A percentile compares a stretch with the other conserved stretches of the same genome.
Evolutionary conservation across 1,140 invertebrate genomes (phyloP).

Genomic region (Drosophila rhopaloa): DNA sequence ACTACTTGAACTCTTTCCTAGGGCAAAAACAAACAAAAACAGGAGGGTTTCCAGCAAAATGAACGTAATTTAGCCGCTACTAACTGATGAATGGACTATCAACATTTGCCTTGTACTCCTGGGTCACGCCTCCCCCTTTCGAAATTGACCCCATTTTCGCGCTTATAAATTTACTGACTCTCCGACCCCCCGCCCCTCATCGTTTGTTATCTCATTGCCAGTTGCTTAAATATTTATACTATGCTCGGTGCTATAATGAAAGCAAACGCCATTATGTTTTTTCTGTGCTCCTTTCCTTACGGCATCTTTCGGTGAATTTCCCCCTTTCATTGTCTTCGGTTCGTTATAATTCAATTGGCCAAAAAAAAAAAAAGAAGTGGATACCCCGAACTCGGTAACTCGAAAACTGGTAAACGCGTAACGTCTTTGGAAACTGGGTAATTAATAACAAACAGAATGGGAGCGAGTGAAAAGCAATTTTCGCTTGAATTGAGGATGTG

Average conservation of each 20-base stretch:
- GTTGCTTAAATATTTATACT: constrained; percentile 82
- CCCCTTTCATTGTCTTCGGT: constrained; percentile 59
- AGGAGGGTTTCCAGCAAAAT: constrained; percentile 17
- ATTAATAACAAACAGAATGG: constrained; percentile 76
- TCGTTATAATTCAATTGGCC: constrained; percentile 77
- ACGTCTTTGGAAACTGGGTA: constrained; percentile 63
- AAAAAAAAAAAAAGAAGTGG: constrained; percentile 44
- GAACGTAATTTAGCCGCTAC: constrained; percentile 53
- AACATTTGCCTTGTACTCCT: constrained; percentile 38
- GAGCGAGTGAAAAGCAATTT: constrained; percentile 71
- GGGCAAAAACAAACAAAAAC: constrained; percentile 3
- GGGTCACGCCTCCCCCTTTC: constrained; percentile 17
- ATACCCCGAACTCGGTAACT: constrained; percentile 2
- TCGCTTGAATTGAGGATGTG: constrained; percentile 74
- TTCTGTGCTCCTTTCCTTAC: constrained; percentile 5
- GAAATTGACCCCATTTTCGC: constrained; percentile 46
- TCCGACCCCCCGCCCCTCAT: background rate
- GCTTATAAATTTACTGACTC: constrained; percentile 39
- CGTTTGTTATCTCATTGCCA: constrained; percentile 78
- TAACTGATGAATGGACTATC: constrained; percentile 61
- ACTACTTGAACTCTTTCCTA: constrained; percentile 1
- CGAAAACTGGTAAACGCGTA: constrained; percentile 41
- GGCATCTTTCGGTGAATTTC: constrained; percentile 14
- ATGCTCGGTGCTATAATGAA: constrained; percentile 68
- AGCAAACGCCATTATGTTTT: constrained; percentile 75